These are phyloP conservation scores for Kryptolebias marmoratus DNA, from an alignment of 2,113 vertebrate species.

Conservation along the genomic window DNA sequence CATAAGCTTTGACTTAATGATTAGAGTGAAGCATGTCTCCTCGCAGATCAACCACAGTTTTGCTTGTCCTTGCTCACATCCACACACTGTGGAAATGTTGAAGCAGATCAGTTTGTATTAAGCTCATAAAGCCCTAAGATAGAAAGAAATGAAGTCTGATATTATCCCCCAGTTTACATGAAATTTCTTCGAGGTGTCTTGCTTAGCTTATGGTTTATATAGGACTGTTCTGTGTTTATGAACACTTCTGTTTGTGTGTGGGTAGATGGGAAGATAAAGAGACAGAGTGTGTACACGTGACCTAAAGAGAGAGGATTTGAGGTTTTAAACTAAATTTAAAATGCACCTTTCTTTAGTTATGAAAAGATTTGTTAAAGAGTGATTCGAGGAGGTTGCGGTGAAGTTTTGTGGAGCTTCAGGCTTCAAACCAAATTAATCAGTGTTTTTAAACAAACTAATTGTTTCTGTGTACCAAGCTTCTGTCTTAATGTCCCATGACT, in stretches of 20 bases:
- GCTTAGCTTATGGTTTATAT: slow-evolving; percentile 51
- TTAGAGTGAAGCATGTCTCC: slow-evolving; percentile 60
- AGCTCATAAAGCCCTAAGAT: slow-evolving; percentile 59
- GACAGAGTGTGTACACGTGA: too few species aligned
- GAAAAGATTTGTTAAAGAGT: slow-evolving; percentile 63
- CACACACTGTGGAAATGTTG: slow-evolving; percentile 33
- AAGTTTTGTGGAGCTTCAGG: slow-evolving; percentile 50
- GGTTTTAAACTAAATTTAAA: slow-evolving; percentile 46
- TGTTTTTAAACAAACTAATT: too few species aligned
- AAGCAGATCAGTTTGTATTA: slow-evolving; percentile 60
- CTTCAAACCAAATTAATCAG: slow-evolving; percentile 34
- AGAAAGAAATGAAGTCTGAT: slow-evolving; percentile 70
- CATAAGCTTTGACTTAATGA: slow-evolving; percentile 66
- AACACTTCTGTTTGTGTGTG: slow-evolving; percentile 29
- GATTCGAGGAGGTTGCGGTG: slow-evolving; percentile 20
- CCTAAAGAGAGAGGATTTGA: slow-evolving; percentile 14
- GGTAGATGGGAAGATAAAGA: slow-evolving; percentile 18
- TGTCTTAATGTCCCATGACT: too few species aligned
- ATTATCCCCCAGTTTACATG: slow-evolving; percentile 59
- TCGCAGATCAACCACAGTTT: slow-evolving; percentile 32
- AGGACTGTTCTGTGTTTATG: slow-evolving; percentile 56
- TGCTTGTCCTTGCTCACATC: slow-evolving; percentile 54
- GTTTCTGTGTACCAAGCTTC: too few species aligned
- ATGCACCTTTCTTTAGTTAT: slow-evolving; percentile 30
- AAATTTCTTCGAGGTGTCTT: slow-evolving; percentile 46